These are phyloP conservation scores for Ptilonorhynchus violaceus DNA, from an alignment of 2,113 vertebrate genomes.

Conservation along the genomic window DNA sequence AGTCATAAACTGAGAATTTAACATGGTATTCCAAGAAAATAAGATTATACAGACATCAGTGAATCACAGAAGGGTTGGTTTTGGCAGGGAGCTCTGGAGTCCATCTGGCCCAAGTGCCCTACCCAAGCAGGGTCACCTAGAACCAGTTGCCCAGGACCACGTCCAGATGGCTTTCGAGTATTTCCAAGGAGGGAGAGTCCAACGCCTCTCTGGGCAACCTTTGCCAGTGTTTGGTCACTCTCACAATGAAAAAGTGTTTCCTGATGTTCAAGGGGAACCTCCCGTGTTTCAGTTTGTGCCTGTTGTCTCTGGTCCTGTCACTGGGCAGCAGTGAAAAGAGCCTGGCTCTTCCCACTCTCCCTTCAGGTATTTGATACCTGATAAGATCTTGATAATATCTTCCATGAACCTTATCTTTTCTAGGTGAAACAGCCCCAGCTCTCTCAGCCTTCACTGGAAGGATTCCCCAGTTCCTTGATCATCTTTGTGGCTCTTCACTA, in stretches of 20 bases:
- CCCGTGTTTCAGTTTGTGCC: accelerated
- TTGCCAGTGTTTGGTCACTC: neutral
- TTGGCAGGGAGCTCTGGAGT: neutral
- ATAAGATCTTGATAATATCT: neutral
- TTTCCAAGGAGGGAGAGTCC: neutral
- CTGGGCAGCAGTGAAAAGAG: neutral
- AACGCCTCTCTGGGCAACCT: neutral
- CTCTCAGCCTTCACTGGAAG: neutral
- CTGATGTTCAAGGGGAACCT: neutral
- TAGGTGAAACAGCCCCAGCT: neutral
- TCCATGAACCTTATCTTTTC: neutral
- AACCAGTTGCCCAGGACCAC: neutral
- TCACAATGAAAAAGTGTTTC: neutral
- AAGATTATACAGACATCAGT: neutral
- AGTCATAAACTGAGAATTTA: neutral
- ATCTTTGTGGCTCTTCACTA: neutral
- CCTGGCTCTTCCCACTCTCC: neutral
- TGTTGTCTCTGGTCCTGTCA: neutral
- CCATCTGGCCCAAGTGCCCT: neutral
- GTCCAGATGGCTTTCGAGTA: neutral
- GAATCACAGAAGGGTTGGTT: neutral
- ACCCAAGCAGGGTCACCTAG: neutral
- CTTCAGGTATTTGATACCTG: neutral
- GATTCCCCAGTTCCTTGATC: neutral
- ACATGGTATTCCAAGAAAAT: neutral